phyloP scores from a whole-genome alignment of 2,888 invertebrate species.

The Trissoscelio sp. region DNA sequence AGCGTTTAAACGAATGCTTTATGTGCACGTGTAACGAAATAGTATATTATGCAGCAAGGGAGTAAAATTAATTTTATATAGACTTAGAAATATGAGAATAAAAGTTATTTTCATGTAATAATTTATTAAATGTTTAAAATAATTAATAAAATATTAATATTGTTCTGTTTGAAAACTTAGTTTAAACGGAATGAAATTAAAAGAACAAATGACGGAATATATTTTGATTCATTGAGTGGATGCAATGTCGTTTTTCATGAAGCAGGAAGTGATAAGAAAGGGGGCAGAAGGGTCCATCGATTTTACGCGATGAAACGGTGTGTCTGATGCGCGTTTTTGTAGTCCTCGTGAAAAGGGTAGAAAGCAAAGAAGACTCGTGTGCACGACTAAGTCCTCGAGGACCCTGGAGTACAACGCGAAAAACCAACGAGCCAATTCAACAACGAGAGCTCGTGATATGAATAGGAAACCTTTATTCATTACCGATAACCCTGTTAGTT shows the following conservation, averaged over 20 bases:
- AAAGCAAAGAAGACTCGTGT: constrained; percentile 47
- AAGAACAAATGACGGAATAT: constrained; percentile 18
- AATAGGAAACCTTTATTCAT: constrained; percentile 62
- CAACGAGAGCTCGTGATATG: constrained; percentile 56
- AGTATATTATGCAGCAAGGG: no score
- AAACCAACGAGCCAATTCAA: constrained; percentile 62
- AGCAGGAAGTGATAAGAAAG: constrained; percentile 33
- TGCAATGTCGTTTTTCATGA: constrained; percentile 19
- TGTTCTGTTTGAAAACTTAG: no score
- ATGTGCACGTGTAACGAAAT: no score
- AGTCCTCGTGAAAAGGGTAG: constrained; percentile 52
- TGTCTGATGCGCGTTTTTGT: constrained; percentile 56
- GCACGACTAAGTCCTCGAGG: constrained; percentile 39
- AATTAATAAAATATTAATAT: no score
- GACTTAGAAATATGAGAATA: no score
- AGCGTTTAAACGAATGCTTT: no score
- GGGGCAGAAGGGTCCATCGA: constrained; percentile 47
- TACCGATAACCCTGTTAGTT: constrained; percentile 57
- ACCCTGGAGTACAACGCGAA: constrained; percentile 51
- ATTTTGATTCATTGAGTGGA: constrained; percentile 7
- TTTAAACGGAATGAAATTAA: no score
- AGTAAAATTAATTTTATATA: no score
- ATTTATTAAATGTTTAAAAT: no score
- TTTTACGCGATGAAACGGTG: constrained; percentile 52
- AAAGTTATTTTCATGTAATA: no score